Evolutionary conservation across 35 echinoderm and acorn worm species (phyloP).

Genomic region (Antedon bifida): DNA sequence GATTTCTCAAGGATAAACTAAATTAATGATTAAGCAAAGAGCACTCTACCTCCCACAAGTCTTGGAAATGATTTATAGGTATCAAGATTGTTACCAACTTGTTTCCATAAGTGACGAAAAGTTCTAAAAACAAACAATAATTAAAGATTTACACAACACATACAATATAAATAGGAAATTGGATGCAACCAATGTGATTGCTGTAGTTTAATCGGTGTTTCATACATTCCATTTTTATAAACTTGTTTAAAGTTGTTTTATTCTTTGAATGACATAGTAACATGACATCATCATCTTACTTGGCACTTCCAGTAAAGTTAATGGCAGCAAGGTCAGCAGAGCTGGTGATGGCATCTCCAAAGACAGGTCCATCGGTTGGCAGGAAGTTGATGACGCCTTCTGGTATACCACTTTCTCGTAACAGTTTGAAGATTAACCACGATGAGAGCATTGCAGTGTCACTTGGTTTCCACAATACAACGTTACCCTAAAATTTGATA

Average conservation of each 20-base stretch:
- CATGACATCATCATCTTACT: constrained; percentile 32
- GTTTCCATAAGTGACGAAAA: constrained; percentile 63
- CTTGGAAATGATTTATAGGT: constrained; percentile 89
- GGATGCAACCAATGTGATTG: too few relatives aligned
- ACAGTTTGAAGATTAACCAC: constrained; percentile 64
- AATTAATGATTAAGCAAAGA: too few relatives aligned
- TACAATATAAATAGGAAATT: too few relatives aligned
- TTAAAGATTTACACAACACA: too few relatives aligned
- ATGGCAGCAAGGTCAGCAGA: constrained; percentile 71
- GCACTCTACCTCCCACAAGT: constrained; percentile 92
- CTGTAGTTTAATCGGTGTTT: too few relatives aligned
- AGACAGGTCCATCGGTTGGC: constrained; percentile 57
- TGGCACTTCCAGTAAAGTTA: constrained; percentile 76
- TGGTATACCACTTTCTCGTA: constrained; percentile 69
- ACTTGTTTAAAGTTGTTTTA: too few relatives aligned
- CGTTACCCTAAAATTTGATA: constrained; percentile 53
- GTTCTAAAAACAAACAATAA: constrained; percentile 32
- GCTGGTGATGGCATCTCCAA: constrained; percentile 65
- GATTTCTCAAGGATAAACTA: too few relatives aligned
- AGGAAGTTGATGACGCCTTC: constrained; percentile 87
- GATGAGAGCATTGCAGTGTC: constrained; percentile 48
- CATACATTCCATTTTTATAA: too few relatives aligned
- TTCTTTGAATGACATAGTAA: too few relatives aligned
- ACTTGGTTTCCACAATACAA: constrained; percentile 92
- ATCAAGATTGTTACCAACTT: constrained; percentile 78